These are phyloP conservation scores for Psilanteris sp. DNA, from an alignment of 1,140 invertebrate genomes.

Conservation along the genomic window DNA sequence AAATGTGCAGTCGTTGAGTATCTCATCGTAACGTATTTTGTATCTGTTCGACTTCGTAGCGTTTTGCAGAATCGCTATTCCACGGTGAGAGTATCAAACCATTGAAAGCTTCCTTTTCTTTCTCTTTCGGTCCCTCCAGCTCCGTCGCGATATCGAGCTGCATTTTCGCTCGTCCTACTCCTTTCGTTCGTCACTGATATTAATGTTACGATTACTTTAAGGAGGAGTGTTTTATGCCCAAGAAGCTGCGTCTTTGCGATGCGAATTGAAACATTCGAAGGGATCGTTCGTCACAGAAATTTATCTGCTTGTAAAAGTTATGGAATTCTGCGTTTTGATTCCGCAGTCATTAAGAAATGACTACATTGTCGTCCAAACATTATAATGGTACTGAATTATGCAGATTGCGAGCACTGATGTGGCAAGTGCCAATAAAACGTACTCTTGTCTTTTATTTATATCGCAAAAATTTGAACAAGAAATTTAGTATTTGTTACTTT, in stretches of 20 bases:
- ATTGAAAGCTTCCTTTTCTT: slow-evolving; percentile 63
- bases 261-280: slow-evolving; percentile 65
- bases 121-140: slow-evolving; percentile 50
- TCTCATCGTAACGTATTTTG: slow-evolving; percentile 71
- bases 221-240: slow-evolving; percentile 61
- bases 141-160: slow-evolving; percentile 60
- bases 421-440: slow-evolving; percentile 59
- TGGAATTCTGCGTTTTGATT: slow-evolving; percentile 65
- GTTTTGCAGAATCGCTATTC: slow-evolving; percentile 66
- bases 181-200: slow-evolving; percentile 64
- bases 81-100: slow-evolving; percentile 60
- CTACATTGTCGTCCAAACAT: slow-evolving; percentile 60
- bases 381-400: slow-evolving; percentile 59
- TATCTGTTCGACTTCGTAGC: slow-evolving; percentile 67
- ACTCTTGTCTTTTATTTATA: slow-evolving; percentile 49
- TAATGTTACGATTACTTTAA: slow-evolving; percentile 66
- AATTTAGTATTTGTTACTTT: slow-evolving; percentile 29
- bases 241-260: slow-evolving; percentile 42
- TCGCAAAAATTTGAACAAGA: slow-evolving; percentile 20
- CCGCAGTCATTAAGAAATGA: slow-evolving; percentile 60
- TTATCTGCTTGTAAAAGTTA: slow-evolving; percentile 65
- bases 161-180: slow-evolving; percentile 53
- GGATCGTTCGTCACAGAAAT: slow-evolving; percentile 65
- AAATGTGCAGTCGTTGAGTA: slow-evolving; percentile 71
- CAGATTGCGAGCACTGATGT: slow-evolving; percentile 47